Percentiles rank a stretch among this genome's conserved stretches.
These are phyloP conservation scores for Dolichopus griseipennis DNA, from an alignment of 2,888 invertebrate species.

Conservation along the genomic window DNA sequence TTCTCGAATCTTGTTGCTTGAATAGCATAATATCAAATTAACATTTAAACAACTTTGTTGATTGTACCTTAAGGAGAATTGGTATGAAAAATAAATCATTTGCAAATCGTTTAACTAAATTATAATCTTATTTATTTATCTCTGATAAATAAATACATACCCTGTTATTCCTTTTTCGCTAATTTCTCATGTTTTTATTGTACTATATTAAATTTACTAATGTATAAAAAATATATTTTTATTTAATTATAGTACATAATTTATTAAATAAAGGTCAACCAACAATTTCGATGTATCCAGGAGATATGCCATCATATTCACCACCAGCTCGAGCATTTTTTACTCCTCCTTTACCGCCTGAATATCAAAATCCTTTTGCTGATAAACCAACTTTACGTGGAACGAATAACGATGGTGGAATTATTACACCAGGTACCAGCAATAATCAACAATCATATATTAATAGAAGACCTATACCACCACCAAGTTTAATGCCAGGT, in stretches of 20 bases:
- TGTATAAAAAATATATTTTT: neutral
- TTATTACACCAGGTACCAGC: constrained; percentile 25
- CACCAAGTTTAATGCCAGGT: constrained; percentile 70
- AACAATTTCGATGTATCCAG: constrained; percentile 52
- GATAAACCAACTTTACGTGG: constrained; percentile 78
- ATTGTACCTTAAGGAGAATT: too few relatives aligned
- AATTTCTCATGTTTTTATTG: too few relatives aligned
- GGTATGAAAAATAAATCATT: too few relatives aligned
- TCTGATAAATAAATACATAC: too few relatives aligned
- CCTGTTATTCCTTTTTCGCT: too few relatives aligned
- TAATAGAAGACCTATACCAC: constrained; percentile 71
- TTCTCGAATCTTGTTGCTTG: too few relatives aligned
- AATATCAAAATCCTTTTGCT: constrained; percentile 78
- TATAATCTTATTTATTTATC: too few relatives aligned
- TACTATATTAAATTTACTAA: too few relatives aligned
- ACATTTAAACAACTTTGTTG: too few relatives aligned
- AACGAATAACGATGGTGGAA: constrained; percentile 50
- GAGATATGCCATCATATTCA: constrained; percentile 72
- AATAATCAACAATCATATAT: constrained; percentile 47
- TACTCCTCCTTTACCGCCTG: constrained; percentile 75
- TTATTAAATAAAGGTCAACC: constrained; percentile 52
- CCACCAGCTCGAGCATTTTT: constrained; percentile 71
- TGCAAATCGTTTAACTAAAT: too few relatives aligned
- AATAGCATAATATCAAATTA: too few relatives aligned
- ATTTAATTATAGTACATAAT: constrained; percentile 43